Conservation (phyloP, 1,140 invertebrate species). For the Arctopsyche grandis region DNA sequence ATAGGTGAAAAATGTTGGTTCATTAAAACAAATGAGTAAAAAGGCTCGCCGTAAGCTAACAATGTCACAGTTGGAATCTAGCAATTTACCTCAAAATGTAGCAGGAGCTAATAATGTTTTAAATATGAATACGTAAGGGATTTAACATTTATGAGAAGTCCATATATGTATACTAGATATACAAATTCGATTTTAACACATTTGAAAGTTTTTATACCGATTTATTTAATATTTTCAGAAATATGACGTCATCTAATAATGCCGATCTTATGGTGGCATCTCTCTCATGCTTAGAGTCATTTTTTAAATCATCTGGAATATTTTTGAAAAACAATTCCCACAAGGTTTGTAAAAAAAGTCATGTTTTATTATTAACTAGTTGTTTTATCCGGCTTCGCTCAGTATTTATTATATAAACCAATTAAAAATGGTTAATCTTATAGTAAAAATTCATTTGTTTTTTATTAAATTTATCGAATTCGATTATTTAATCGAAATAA, state of each 20-base stretch:
- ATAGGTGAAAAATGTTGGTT: constrained; percentile 26
- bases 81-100: constrained; percentile 19
- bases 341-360: constrained; percentile 35
- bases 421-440: too few species aligned
- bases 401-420: too few species aligned
- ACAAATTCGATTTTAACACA: too few species aligned
- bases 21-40: constrained; percentile 39
- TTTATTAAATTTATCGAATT: too few species aligned
- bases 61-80: constrained; percentile 36
- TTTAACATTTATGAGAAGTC: neutral
- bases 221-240: neutral
- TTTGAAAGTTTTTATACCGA: neutral
- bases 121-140: constrained; percentile 13
- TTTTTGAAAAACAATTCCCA: constrained; percentile 46
- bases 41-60: constrained; percentile 39
- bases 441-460: too few species aligned
- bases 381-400: too few species aligned
- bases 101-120: constrained; percentile 3
- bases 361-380: too few species aligned
- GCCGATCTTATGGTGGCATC: constrained; percentile 38
- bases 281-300: constrained; percentile 44
- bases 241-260: constrained; percentile 23
- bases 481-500: too few species aligned
- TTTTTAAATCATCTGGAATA: constrained; percentile 42
- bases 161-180: neutral